A percentile compares a stretch with the other conserved stretches of the same genome.
Conservation (phyloP, 1,140 invertebrate genomes). For the Homalodisca vitripennis region DNA sequence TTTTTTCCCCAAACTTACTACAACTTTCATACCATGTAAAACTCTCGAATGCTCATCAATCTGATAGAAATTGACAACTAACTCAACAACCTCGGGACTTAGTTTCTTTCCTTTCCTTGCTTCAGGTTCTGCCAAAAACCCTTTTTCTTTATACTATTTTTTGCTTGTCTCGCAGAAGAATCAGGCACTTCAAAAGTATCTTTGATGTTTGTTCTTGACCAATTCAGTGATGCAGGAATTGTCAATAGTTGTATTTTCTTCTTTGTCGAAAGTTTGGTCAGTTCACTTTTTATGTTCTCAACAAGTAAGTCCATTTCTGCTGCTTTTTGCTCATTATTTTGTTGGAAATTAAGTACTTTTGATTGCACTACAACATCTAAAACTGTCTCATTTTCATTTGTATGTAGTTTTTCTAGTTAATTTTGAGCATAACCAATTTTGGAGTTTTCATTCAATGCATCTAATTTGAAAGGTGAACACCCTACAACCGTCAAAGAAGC, state of each 20-base stretch:
- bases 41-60: constrained; percentile 13
- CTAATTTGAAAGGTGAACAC: constrained; percentile 23
- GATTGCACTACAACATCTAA: too few species aligned
- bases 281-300: too few species aligned
- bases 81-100: too few species aligned
- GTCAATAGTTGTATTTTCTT: too few species aligned
- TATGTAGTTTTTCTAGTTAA: constrained; percentile 15
- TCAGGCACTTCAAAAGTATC: constrained; percentile 13
- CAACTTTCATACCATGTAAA: constrained; percentile 20
- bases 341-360: constrained; percentile 11
- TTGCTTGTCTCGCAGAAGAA: constrained; percentile 10
- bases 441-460: constrained; percentile 24
- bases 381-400: constrained; percentile 22
- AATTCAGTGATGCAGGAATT: too few species aligned
- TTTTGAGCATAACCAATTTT: constrained; percentile 19
- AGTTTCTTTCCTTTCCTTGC: too few species aligned
- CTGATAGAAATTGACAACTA: too few species aligned
- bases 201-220: too few species aligned
- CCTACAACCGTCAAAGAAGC: constrained; percentile 14
- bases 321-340: constrained; percentile 19
- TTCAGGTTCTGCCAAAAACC: constrained; percentile 20
- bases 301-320: too few species aligned
- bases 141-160: constrained; percentile 24
- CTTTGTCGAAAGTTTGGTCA: too few species aligned
- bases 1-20: constrained; percentile 21